These are phyloP conservation scores for Elaphurus davidianus DNA, from an alignment of 2,113 vertebrate genomes.

Conservation along the genomic window DNA sequence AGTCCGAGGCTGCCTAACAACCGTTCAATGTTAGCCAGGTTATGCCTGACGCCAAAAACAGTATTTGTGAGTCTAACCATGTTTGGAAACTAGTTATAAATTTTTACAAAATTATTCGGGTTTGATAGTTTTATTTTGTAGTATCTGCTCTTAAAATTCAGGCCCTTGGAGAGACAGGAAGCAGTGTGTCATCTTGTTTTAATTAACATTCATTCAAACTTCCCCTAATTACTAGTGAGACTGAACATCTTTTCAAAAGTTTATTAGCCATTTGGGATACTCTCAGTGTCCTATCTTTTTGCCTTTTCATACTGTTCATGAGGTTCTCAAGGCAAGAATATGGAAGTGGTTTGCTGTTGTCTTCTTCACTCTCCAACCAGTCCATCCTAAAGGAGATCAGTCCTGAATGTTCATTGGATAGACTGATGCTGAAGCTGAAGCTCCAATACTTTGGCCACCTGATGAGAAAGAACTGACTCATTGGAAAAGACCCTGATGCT, in stretches of 20 bases:
- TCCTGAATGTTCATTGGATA: not conserved
- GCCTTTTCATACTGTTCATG: rapidly evolving
- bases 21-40: rapidly evolving
- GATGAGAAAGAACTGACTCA: not conserved
- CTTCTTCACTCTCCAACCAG: not conserved
- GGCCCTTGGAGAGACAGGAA: not conserved
- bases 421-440: not conserved
- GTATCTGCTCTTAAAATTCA: not conserved
- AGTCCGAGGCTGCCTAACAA: rapidly evolving
- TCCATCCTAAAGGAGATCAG: not conserved
- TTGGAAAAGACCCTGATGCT: not conserved
- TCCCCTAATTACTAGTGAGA: not conserved
- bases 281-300: not conserved
- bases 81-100: not conserved
- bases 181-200: not conserved
- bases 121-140: not conserved
- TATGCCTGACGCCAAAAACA: rapidly evolving
- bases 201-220: not conserved
- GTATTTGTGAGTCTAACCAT: rapidly evolving
- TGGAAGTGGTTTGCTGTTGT: not conserved
- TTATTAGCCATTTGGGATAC: rapidly evolving
- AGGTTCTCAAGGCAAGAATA: not conserved
- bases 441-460: not conserved
- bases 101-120: not conserved
- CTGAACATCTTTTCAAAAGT: rapidly evolving